phyloP scores from a whole-genome alignment of 2,113 vertebrate genomes.

The Petrocephalus microphthalmus region DNA sequence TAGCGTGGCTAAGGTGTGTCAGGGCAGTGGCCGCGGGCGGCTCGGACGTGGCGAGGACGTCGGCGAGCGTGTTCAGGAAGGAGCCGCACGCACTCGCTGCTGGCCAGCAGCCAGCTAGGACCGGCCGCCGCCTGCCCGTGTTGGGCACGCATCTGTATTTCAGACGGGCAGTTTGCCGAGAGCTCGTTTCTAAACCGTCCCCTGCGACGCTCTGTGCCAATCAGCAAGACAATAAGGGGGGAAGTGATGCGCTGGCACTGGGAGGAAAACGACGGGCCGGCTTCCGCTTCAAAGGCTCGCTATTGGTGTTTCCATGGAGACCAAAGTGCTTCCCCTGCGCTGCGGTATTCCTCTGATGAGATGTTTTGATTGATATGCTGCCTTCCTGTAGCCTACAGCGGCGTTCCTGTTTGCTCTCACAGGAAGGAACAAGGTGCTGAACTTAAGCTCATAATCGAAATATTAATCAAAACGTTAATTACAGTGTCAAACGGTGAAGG shows the following conservation, averaged over 20 bases:
- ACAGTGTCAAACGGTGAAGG: neutral
- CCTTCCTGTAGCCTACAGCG: neutral
- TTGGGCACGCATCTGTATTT: neutral
- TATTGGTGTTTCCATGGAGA: constrained; percentile 7
- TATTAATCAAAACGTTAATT: neutral
- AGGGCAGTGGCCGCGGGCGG: neutral
- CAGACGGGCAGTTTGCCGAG: neutral
- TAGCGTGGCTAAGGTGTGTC: neutral
- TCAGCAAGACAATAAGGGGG: neutral
- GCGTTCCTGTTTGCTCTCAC: neutral
- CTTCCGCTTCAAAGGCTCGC: neutral
- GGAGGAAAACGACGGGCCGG: neutral
- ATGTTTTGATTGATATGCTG: neutral
- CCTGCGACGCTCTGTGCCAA: neutral
- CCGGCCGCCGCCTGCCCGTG: neutral
- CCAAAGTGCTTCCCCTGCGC: neutral
- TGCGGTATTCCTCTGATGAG: neutral
- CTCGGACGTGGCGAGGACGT: neutral
- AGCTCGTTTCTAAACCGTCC: neutral
- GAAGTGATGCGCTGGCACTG: neutral
- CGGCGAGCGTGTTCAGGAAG: neutral
- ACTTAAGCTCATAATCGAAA: neutral
- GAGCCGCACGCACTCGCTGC: neutral
- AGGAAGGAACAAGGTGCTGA: neutral
- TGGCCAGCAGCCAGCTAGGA: neutral